phyloP scores from a whole-genome alignment of 2,113 vertebrate genomes.

The Festucalex cinctus region DNA sequence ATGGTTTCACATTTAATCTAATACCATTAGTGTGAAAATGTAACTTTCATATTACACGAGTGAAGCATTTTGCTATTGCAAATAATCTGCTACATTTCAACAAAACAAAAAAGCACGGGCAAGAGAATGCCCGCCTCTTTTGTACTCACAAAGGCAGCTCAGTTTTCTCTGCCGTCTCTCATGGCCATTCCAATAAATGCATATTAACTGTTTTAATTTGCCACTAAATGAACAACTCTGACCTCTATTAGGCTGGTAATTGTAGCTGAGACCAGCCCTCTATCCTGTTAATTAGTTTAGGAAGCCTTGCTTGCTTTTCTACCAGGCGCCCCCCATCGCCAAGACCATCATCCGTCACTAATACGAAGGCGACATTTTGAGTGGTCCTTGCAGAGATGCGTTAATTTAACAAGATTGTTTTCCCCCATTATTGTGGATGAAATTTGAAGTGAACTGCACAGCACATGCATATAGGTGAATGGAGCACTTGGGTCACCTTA shows the following conservation, averaged over 20 bases:
- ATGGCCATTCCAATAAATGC: slow-evolving; percentile 74
- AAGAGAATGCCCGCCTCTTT: neutral
- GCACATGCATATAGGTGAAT: neutral
- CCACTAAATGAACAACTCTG: slow-evolving; percentile 79
- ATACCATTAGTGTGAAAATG: neutral
- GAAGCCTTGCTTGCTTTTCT: slow-evolving; percentile 33
- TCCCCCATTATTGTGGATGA: neutral
- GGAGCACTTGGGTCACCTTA: neutral
- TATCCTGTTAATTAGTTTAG: slow-evolving; percentile 70
- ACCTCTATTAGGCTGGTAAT: slow-evolving; percentile 77
- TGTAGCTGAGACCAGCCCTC: slow-evolving; percentile 66
- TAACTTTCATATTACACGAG: slow-evolving; percentile 48
- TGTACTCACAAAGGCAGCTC: slow-evolving; percentile 17
- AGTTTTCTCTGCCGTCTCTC: slow-evolving; percentile 67
- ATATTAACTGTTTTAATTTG: slow-evolving; percentile 80
- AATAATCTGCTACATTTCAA: slow-evolving; percentile 54
- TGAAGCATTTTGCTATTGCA: slow-evolving; percentile 57
- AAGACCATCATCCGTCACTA: slow-evolving; percentile 14
- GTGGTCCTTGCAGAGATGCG: neutral
- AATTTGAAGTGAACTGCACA: neutral
- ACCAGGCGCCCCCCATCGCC: slow-evolving; percentile 8
- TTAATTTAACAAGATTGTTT: neutral
- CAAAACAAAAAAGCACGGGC: slow-evolving; percentile 30
- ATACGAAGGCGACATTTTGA: slow-evolving; percentile 1
- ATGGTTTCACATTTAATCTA: slow-evolving; percentile 1